Evolutionary conservation across 2,888 invertebrate species (phyloP), one percentile per base, ranked within the genome.

Genomic region (Parochlus steinenii): DNA sequence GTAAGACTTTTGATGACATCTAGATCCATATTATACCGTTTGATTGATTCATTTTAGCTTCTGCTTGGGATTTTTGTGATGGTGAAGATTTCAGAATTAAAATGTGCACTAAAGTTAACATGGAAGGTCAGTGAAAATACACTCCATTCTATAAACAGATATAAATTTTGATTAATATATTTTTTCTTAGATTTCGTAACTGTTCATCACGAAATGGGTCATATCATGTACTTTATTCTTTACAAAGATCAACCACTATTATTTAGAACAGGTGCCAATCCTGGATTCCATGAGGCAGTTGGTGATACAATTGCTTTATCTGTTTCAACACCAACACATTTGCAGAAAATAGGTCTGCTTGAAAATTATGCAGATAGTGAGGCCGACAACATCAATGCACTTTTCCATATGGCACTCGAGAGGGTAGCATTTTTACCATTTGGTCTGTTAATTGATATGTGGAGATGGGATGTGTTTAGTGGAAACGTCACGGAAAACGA

Each of bases 141-240:
- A 39, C 16, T 22, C 8, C 6, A 22, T 22, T 22, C 8, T 8
- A 12, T 17, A 19, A 30, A 20, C 24, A 30, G 23, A 10, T 8
- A 8, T 14, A 11, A 31, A 3, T 8, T 17, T 16, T 15, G 3
- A 16, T 4, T 4, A n/a, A n/a, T 18, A 17, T 16, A 5, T n/a
- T 17, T 17, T 6, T 17, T 4, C 7, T 7, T 8, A 22, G 23
- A 74, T 49, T 67, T 77, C 43, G 61, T 65, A 39, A 74, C 72
- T 0, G 71, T 72, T 1, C 79, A 82, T 44, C 82, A 82, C 46
- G 82, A 83, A 57, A 78, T 82, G 77, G 82, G 81, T 0, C 82
- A 82, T 47, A 65, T 82, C 8, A 71, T 82, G 48, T 83, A 83
- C 47, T 79, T 67, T 47, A 46, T 80, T 38, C 76, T 78, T 43